Evolutionary conservation across 1,140 invertebrate genomes (phyloP).

Genomic region (Limonius californicus): DNA sequence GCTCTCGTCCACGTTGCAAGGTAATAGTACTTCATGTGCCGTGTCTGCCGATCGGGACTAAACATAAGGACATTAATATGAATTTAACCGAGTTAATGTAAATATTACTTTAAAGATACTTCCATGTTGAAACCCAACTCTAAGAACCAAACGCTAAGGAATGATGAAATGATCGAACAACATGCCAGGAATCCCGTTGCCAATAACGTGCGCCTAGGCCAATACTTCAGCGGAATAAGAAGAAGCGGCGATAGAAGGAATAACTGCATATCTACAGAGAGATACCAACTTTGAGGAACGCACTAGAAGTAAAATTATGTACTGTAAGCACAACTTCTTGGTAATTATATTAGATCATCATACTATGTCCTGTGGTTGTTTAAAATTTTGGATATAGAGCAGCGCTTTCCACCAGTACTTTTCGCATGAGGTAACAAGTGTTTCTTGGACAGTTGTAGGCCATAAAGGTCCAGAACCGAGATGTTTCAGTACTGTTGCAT

Average conservation of each 20-base stretch:
- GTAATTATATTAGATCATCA: background rate
- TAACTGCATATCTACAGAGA: constrained; percentile 70
- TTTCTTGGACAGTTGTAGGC: constrained; percentile 31
- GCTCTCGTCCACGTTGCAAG: constrained; percentile 34
- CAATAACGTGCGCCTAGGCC: background rate
- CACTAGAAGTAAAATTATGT: constrained; percentile 49
- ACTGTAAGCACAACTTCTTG: no score
- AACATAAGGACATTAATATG: no score
- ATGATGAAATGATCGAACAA: no score
- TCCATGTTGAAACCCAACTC: no score
- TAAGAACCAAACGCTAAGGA: no score
- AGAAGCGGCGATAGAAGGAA: constrained; percentile 58
- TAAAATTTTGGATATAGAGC: constrained; percentile 58
- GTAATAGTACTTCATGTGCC: constrained; percentile 31
- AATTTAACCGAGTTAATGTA: no score
- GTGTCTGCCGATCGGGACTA: no score
- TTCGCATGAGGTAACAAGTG: constrained; percentile 44
- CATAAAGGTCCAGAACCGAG: constrained; percentile 48
- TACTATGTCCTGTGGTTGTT: constrained; percentile 29
- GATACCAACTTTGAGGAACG: constrained; percentile 52
- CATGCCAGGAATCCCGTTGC: background rate
- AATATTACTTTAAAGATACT: no score
- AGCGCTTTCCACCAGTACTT: constrained; percentile 57
- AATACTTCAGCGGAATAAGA: constrained; percentile 41
- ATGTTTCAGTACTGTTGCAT: constrained; percentile 43